These are phyloP conservation scores for Bicyclus anynana DNA, from an alignment of 1,140 invertebrate species.

Conservation along the genomic window DNA sequence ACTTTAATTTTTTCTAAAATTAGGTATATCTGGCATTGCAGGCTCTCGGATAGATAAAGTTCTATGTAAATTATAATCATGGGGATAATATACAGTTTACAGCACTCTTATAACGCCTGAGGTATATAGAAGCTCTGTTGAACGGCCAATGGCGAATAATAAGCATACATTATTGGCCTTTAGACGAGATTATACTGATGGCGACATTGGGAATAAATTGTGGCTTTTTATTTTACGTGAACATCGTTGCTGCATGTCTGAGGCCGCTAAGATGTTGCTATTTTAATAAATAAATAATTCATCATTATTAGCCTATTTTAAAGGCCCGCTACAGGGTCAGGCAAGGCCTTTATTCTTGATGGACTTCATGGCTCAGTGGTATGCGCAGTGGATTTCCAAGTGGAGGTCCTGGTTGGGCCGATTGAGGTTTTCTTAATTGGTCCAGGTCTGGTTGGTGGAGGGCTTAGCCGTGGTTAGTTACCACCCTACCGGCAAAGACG, in stretches of 20 bases:
- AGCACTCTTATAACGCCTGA: conserved; percentile 11
- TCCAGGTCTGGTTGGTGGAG: too few relatives aligned
- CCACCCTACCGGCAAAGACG: too few relatives aligned
- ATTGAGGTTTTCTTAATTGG: too few relatives aligned
- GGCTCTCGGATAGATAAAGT: conserved; percentile 17
- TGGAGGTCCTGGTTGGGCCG: too few relatives aligned
- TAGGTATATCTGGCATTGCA: too few relatives aligned
- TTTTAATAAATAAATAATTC: background rate
- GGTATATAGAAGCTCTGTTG: conserved; percentile 5
- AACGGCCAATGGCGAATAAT: conserved; percentile 13
- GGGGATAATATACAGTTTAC: conserved; percentile 5
- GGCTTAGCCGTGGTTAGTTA: too few relatives aligned
- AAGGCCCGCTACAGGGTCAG: too few relatives aligned
- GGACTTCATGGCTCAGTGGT: too few relatives aligned
- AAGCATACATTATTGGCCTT: conserved; percentile 15
- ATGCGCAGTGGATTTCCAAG: too few relatives aligned
- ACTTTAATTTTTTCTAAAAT: too few relatives aligned
- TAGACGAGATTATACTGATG: conserved; percentile 9
- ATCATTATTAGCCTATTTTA: too few relatives aligned
- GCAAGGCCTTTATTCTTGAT: too few relatives aligned
- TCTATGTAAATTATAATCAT: conserved; percentile 17
- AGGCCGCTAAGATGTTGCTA: conserved; percentile 2
- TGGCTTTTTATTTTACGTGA: conserved; percentile 5
- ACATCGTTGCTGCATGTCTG: background rate
- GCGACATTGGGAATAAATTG: conserved; percentile 9